Evolutionary conservation across 2,797 vertebrate genomes (phyloP), one percentile per base, ranked within the genome.

Genomic region (Lacerta bilineata): DNA sequence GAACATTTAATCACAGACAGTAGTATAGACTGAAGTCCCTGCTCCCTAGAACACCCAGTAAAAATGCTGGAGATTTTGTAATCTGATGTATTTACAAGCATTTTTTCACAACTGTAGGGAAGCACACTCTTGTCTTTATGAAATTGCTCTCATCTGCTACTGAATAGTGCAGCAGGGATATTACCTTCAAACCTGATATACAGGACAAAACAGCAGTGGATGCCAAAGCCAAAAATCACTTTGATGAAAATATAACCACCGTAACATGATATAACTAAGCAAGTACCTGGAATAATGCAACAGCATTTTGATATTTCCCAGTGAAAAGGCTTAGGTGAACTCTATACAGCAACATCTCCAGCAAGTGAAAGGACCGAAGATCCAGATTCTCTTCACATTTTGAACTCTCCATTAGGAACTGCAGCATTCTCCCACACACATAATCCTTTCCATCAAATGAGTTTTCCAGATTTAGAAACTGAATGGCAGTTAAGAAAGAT

Each of bases 371-470:
- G 41, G 99, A 99, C 72, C 96, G 90, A 5, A 96, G 93, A 68
- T 97, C 97, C 0, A 96, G 94, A 80, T 95, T 91, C 89, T 96
- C 95, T 9, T n/a, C 95, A 6, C 91, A n/a, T 7, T 90, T 94
- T 76, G 96, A 78, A 50, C 89, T 92, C 41, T 94, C 93, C 90
- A 97, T 92, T 7, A 99, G 96, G 88, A 98, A 98, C 78, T 97
- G 97, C 33, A 98, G 94, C 94, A 99, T 97, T 23, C 98, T 98
- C 1, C 97, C 97, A 79, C 98, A 98, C 1, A 99, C 98, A 0
- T 97, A 98, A 96, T 99, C 98, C 92, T 99, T 99, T 87, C 98
- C 98, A 94, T 99, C 98, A 87, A 98, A 99, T 0, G 98, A 97
- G 91, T 93, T 97, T 96, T 99, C 99, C 93, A 99, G 94, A 91